phyloP scores from a whole-genome alignment of 2,888 invertebrate species.

The Dioctria rufipes region DNA sequence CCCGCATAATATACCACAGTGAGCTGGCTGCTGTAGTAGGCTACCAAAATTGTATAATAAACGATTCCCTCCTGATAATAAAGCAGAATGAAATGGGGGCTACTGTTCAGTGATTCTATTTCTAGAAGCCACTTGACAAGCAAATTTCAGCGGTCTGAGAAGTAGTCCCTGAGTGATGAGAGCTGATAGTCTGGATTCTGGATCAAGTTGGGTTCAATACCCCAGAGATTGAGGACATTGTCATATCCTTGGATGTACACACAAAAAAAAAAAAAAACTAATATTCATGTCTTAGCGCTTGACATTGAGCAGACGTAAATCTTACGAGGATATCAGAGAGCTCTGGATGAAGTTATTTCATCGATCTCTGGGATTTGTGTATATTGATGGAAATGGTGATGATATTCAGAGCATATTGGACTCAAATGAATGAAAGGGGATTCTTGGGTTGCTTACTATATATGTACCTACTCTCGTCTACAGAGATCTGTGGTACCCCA shows the following conservation, averaged over 20 bases:
- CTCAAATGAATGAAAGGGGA: too few species aligned
- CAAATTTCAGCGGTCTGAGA: background rate
- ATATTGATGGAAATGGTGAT: too few species aligned
- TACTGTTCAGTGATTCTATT: background rate
- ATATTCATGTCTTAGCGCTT: background rate
- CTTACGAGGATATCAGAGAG: background rate
- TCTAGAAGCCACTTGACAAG: slow-evolving; percentile 3
- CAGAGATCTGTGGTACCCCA: background rate
- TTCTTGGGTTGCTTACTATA: background rate
- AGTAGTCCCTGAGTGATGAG: background rate
- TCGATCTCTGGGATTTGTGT: background rate
- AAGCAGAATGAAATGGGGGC: background rate
- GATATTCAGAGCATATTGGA: too few species aligned
- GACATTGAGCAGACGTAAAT: background rate
- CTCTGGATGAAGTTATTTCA: slow-evolving; percentile 1
- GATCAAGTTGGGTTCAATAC: background rate
- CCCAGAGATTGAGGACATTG: background rate
- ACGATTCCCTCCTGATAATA: background rate
- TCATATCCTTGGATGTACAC: background rate
- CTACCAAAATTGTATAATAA: slow-evolving; percentile 2
- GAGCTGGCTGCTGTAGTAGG: background rate
- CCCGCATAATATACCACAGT: background rate
- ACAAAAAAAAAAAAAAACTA: background rate
- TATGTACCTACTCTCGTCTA: too few species aligned
- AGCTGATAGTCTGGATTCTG: background rate